Percentiles rank a stretch among this genome's conserved stretches.
These are phyloP conservation scores for Pseudorasbora parva DNA, from an alignment of 2,113 vertebrate genomes.

Conservation along the genomic window DNA sequence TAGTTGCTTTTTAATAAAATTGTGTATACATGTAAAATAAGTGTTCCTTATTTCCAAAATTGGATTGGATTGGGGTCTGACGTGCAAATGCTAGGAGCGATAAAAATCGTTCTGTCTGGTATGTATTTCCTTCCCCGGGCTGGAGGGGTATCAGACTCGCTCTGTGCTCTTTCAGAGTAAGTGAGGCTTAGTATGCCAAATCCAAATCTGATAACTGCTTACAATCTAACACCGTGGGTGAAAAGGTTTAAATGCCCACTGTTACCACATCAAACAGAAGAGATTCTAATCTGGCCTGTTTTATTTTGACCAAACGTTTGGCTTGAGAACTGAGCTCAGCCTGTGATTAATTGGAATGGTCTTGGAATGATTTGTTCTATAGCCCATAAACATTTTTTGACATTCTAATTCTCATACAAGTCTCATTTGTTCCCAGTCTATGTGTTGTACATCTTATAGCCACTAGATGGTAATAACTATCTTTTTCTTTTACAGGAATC, in stretches of 20 bases:
- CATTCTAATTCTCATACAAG: neutral
- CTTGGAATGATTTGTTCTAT: neutral
- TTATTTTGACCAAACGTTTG: conserved; percentile 56
- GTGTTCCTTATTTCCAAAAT: neutral
- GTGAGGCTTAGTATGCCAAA: conserved; percentile 56
- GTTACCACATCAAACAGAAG: conserved; percentile 58
- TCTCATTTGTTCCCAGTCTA: neutral
- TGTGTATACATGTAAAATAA: neutral
- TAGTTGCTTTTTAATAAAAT: neutral
- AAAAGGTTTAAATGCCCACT: conserved; percentile 53
- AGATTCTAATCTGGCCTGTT: conserved; percentile 10
- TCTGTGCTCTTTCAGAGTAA: conserved; percentile 58
- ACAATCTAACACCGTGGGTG: conserved; percentile 43
- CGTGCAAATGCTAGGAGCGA: conserved; percentile 51
- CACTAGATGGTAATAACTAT: conserved; percentile 80
- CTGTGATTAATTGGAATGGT: neutral
- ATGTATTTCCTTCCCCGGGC: conserved; percentile 62
- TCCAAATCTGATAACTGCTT: conserved; percentile 71
- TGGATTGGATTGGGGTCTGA: conserved; percentile 7
- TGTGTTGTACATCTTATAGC: conserved; percentile 62
- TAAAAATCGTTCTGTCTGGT: conserved; percentile 66
- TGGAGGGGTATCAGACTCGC: conserved; percentile 63
- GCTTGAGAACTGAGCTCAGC: neutral
- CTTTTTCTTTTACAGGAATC: conserved; percentile 49
- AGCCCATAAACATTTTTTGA: neutral